Conservation (phyloP, 2,888 invertebrate genomes). For the Volucella inanis region DNA sequence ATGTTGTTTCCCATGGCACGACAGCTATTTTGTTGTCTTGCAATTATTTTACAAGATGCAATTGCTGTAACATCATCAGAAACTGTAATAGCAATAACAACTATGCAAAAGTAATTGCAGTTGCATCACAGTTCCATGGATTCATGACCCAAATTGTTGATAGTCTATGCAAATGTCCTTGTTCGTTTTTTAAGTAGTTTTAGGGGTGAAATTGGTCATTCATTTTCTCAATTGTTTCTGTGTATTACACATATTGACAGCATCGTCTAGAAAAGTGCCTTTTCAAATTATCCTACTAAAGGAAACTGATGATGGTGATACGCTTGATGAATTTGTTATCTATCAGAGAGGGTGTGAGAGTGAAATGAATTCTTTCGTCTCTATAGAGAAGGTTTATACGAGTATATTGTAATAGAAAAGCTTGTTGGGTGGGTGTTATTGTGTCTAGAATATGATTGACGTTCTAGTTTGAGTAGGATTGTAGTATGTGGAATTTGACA, state of each 20-base stretch:
- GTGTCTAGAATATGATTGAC: no score
- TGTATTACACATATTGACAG: conserved; percentile 35
- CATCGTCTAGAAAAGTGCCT: conserved; percentile 45
- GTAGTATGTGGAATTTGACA: no score
- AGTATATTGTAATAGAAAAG: no score
- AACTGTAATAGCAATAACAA: no score
- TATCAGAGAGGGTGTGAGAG: no score
- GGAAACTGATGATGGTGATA: conserved; percentile 28
- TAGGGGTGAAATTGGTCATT: conserved; percentile 18
- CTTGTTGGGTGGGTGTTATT: no score
- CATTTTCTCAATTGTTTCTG: background rate
- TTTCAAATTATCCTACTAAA: conserved; percentile 51
- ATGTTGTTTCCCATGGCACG: conserved; percentile 53
- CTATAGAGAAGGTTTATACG: no score
- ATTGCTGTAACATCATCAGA: background rate
- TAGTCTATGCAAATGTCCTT: conserved; percentile 66
- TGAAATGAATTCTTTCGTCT: no score
- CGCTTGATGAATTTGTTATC: conserved; percentile 13
- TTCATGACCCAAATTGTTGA: conserved; percentile 71
- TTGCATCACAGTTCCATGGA: conserved; percentile 45
- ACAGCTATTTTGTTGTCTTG: conserved; percentile 49
- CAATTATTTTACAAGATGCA: conserved; percentile 58
- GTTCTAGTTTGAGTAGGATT: no score
- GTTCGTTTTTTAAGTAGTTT: conserved; percentile 16
- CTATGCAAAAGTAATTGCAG: no score